Conservation (phyloP, 2,113 vertebrate species). For the Chionis minor region DNA sequence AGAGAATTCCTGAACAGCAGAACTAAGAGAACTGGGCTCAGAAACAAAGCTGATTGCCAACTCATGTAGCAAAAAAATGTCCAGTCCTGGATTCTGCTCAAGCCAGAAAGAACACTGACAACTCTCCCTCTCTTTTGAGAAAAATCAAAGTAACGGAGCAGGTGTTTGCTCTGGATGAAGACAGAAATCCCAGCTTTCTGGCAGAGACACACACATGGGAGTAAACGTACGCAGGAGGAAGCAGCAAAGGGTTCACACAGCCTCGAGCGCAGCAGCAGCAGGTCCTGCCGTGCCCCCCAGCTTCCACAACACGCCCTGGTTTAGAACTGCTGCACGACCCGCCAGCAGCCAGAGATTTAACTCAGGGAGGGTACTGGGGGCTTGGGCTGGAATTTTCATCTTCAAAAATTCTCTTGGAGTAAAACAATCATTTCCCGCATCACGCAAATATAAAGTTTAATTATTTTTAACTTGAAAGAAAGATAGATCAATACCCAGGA, state of each 20-base stretch:
- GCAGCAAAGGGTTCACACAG: background rate
- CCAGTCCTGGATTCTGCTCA: background rate
- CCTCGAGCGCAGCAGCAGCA: background rate
- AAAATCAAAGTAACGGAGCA: background rate
- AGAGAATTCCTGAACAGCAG: constrained; percentile 31
- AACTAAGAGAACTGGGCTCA: background rate
- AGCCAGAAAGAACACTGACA: constrained; percentile 34
- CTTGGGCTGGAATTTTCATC: background rate
- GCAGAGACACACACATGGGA: background rate
- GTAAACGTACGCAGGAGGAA: background rate
- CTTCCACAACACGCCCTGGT: background rate
- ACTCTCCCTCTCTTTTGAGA: background rate
- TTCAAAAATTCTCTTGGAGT: background rate
- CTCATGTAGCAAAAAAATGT: background rate
- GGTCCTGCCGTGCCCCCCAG: background rate
- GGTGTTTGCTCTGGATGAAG: background rate
- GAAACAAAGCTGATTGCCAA: background rate
- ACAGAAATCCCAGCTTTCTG: background rate
- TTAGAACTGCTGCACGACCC: background rate
- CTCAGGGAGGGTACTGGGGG: too few relatives aligned
- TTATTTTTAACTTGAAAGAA: constrained; percentile 57
- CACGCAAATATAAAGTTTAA: constrained; percentile 39
- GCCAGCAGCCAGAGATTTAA: background rate
- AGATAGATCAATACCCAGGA: constrained; percentile 4
- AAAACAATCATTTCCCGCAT: background rate